Percentiles rank a stretch among this genome's conserved stretches.
phyloP scores from a whole-genome alignment of 2,113 vertebrate genomes.

The Ancistrus triradiatus region DNA sequence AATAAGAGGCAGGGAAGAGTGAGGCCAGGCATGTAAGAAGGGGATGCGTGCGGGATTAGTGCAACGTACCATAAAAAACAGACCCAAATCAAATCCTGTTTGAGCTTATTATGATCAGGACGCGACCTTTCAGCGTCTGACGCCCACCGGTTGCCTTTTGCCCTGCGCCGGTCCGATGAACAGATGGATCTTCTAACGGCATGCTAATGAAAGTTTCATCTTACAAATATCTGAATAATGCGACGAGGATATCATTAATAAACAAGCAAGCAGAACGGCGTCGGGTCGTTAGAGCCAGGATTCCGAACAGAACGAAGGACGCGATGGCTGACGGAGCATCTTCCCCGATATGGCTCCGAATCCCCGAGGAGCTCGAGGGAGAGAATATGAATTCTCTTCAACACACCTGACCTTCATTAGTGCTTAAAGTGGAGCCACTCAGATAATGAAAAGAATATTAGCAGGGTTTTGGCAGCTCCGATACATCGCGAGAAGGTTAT shows the following conservation, averaged over 20 bases:
- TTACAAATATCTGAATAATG: conserved; percentile 32
- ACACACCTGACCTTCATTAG: conserved; percentile 2
- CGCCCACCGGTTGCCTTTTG: too few relatives aligned
- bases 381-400: neutral
- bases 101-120: too few relatives aligned
- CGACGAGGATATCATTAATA: conserved; percentile 31
- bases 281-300: conserved; percentile 16
- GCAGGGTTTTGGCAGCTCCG: too few relatives aligned
- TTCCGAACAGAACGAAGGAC: neutral
- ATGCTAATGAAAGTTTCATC: conserved; percentile 31
- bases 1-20: too few relatives aligned
- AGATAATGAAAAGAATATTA: conserved; percentile 25
- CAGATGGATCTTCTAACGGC: conserved; percentile 21
- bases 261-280: conserved; percentile 14
- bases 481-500: neutral
- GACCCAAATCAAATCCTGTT: too few relatives aligned
- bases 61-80: too few relatives aligned
- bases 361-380: neutral
- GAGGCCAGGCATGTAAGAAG: neutral
- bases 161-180: conserved; percentile 15
- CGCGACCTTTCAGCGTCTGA: too few relatives aligned
- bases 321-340: neutral
- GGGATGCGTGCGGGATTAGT: neutral
- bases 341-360: neutral
- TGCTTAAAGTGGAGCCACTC: neutral